Conservation (phyloP, 2,797 vertebrate species). For the Gorsachius magnificus region DNA sequence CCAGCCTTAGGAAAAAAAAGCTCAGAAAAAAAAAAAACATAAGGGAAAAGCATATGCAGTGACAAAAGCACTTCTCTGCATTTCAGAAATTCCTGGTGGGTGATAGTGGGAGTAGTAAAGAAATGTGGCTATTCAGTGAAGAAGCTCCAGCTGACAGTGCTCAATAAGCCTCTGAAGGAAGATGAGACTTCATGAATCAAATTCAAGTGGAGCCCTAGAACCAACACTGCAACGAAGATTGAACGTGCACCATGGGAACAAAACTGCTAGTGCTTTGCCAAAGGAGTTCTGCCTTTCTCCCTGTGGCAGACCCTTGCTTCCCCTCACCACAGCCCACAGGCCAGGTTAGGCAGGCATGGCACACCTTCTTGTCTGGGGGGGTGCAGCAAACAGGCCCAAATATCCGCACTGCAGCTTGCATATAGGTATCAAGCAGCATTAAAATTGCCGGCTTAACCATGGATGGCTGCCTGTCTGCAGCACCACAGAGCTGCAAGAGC, state of each 20-base stretch:
- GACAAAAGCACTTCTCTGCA: not conserved
- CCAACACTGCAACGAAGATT: not conserved
- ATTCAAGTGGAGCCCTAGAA: not conserved
- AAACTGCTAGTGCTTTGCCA: not conserved
- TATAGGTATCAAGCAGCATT: fast-evolving
- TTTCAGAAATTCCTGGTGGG: not conserved
- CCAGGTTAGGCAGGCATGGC: not conserved
- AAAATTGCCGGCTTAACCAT: not conserved
- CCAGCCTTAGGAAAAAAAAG: not conserved
- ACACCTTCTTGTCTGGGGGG: not conserved
- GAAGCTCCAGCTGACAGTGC: not conserved
- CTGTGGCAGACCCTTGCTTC: not conserved
- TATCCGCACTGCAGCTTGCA: not conserved
- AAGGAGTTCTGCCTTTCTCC: not conserved
- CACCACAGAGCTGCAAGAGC: not conserved
- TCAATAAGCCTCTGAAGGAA: not conserved
- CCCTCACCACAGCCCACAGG: not conserved
- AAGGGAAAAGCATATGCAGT: not conserved
- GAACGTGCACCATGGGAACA: not conserved
- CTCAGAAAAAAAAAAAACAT: not conserved
- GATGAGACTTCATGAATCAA: not conserved
- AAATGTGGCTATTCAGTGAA: not conserved
- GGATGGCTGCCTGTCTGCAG: not conserved
- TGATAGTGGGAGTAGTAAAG: not conserved
- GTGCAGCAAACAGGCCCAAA: fast-evolving